These are phyloP conservation scores for Hyperopisus bebe DNA, from an alignment of 2,113 vertebrate genomes.

Conservation along the genomic window DNA sequence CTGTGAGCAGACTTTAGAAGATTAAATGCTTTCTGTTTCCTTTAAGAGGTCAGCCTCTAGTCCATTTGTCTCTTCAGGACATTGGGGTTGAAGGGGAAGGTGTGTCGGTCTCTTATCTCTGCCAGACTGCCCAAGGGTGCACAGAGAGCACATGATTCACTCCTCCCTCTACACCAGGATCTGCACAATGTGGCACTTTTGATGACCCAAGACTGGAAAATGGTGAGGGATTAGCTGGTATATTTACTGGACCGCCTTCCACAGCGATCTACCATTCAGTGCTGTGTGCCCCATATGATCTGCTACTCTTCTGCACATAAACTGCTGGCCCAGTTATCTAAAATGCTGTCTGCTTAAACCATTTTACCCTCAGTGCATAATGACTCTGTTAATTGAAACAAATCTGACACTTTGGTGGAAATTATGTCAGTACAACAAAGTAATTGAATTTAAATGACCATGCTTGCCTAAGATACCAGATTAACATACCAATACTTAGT, in stretches of 20 bases:
- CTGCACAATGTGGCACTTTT: background rate
- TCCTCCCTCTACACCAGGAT: background rate
- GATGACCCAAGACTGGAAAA: background rate
- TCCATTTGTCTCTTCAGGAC: background rate
- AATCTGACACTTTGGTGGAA: background rate
- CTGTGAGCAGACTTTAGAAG: background rate
- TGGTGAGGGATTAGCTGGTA: background rate
- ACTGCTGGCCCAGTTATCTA: background rate
- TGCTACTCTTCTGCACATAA: background rate
- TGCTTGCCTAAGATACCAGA: background rate
- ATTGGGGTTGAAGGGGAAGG: background rate
- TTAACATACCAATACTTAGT: background rate
- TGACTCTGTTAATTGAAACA: background rate
- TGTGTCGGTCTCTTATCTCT: background rate
- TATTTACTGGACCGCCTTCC: background rate
- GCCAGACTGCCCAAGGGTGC: background rate
- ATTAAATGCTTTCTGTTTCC: background rate
- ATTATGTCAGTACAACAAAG: background rate
- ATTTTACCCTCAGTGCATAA: background rate
- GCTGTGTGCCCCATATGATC: background rate
- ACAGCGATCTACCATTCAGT: background rate
- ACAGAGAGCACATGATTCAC: background rate
- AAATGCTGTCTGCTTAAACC: background rate
- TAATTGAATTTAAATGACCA: background rate
- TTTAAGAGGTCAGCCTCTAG: background rate